Percentiles rank a stretch among this genome's conserved stretches.
These are phyloP conservation scores for Enteromius mattozi DNA, from an alignment of 2,797 vertebrate genomes.

Conservation along the genomic window DNA sequence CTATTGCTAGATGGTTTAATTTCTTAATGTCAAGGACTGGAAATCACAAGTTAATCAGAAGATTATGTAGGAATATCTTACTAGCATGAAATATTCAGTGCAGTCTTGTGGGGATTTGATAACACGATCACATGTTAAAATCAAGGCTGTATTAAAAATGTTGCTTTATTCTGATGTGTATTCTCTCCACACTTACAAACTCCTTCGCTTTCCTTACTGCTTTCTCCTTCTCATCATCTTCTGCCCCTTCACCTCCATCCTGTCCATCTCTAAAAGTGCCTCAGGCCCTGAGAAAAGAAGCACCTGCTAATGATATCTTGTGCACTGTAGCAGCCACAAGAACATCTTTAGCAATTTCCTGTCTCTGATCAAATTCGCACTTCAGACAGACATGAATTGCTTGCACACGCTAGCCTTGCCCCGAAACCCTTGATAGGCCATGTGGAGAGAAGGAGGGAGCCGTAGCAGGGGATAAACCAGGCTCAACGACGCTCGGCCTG, in stretches of 20 bases:
- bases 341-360: constrained; percentile 40
- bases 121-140: background rate
- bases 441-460: constrained; percentile 14
- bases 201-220: background rate
- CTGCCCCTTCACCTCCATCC: constrained; percentile 33
- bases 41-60: constrained; percentile 18
- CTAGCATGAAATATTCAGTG: constrained; percentile 27
- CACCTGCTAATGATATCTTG: constrained; percentile 68
- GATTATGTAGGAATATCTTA: background rate
- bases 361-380: constrained; percentile 30
- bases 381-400: constrained; percentile 18
- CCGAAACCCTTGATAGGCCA: background rate
- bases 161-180: constrained; percentile 11
- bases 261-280: constrained; percentile 56
- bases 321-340: background rate
- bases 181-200: constrained; percentile 1
- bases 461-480: constrained; percentile 6
- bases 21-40: constrained; percentile 13
- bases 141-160: constrained; percentile 5
- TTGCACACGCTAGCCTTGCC: background rate
- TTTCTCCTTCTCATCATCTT: constrained; percentile 11
- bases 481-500: background rate
- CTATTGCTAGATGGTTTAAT: background rate
- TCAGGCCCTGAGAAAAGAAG: constrained; percentile 67
- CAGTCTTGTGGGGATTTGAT: constrained; percentile 6